A percentile compares a stretch with the other conserved stretches of the same genome.
These are phyloP conservation scores for Philhelius pedissequus DNA, from an alignment of 2,888 invertebrate species.

Conservation along the genomic window DNA sequence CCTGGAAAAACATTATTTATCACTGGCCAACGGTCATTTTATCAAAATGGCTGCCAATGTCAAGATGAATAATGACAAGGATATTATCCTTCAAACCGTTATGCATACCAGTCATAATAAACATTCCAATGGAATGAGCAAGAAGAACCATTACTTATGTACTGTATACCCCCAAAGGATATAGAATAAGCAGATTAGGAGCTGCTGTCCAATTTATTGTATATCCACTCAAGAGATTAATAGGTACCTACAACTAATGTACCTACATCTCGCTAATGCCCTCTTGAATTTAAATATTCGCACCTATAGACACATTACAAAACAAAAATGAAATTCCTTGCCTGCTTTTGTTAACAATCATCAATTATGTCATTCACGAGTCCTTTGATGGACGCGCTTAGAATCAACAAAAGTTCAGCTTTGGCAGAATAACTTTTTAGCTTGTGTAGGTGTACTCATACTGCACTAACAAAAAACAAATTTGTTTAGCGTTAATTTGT, in stretches of 20 bases:
- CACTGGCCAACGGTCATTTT: not conserved
- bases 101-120: not conserved
- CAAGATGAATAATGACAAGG: conserved; percentile 35
- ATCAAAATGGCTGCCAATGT: conserved; percentile 36
- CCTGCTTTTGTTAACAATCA: conserved; percentile 30
- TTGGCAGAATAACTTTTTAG: not conserved
- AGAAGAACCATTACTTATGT: not conserved
- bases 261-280: not conserved
- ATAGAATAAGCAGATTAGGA: conserved; percentile 18
- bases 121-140: not conserved
- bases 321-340: not conserved
- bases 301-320: conserved; percentile 15
- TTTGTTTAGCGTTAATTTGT: conserved; percentile 46
- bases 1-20: not conserved
- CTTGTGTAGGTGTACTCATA: not conserved
- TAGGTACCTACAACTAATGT: no score
- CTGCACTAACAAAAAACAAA: conserved; percentile 17
- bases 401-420: conserved; percentile 1
- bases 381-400: conserved; percentile 32
- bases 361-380: conserved; percentile 55
- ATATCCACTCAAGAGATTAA: conserved; percentile 11
- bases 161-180: not conserved
- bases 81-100: not conserved
- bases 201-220: conserved; percentile 32
- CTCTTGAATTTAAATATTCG: not conserved